These are phyloP conservation scores for Bradypodion pumilum DNA, from an alignment of 2,797 vertebrate species.

Conservation along the genomic window DNA sequence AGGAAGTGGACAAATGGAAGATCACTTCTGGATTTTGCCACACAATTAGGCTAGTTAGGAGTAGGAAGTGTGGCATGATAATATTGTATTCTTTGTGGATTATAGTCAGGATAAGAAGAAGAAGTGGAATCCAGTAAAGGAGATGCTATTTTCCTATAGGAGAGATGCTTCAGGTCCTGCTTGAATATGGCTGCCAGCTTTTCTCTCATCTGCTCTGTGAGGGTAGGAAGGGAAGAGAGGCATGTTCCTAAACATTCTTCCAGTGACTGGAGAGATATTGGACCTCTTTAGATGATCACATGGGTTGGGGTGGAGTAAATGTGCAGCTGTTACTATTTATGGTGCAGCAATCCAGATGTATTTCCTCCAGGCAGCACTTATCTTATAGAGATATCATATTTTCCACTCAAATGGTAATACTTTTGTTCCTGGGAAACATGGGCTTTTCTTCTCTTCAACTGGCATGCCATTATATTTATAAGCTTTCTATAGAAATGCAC, in stretches of 20 bases:
- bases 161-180: no score
- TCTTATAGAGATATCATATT: slow-evolving; percentile 17
- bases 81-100: no score
- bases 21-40: background rate
- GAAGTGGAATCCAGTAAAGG: no score
- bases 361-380: slow-evolving; percentile 13
- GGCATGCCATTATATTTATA: background rate
- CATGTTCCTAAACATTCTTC: background rate
- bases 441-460: background rate
- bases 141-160: no score
- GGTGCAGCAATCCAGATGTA: slow-evolving; percentile 16
- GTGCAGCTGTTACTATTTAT: slow-evolving; percentile 21
- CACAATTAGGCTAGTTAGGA: background rate
- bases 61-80: background rate
- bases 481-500: background rate
- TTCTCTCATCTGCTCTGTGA: no score
- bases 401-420: background rate
- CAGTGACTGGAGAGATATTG: background rate
- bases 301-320: background rate
- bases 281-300: background rate
- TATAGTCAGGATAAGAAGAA: no score
- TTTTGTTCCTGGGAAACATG: background rate
- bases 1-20: background rate
- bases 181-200: no score
- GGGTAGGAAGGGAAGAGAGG: background rate